Conservation (phyloP, 1,140 invertebrate species). For the Wiebesia pumilae region DNA sequence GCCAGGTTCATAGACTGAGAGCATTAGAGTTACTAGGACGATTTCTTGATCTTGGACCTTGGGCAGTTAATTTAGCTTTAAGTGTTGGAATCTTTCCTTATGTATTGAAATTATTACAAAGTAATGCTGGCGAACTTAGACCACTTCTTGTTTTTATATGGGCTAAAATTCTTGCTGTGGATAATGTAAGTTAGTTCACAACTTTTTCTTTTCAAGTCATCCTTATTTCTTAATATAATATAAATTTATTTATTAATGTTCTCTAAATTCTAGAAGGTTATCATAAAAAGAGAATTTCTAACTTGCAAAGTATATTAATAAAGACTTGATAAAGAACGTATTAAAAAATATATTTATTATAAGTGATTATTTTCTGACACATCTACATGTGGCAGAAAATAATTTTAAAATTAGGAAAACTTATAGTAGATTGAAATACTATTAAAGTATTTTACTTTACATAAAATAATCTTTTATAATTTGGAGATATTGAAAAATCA, state of each 20-base stretch:
- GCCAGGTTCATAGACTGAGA: conserved; percentile 95
- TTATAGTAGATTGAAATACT: too few species aligned
- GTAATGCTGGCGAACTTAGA: conserved; percentile 92
- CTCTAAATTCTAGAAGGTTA: background rate
- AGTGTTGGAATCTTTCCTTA: conserved; percentile 99
- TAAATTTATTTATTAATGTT: conserved; percentile 5
- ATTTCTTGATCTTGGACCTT: conserved; percentile 96
- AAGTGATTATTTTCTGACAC: too few species aligned
- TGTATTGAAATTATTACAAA: conserved; percentile 96
- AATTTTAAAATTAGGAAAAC: background rate
- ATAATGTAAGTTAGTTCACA: conserved; percentile 82
- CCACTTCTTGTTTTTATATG: conserved; percentile 98
- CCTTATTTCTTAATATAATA: background rate
- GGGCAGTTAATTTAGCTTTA: conserved; percentile 96
- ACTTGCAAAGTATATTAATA: too few species aligned
- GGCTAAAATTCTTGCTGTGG: conserved; percentile 98
- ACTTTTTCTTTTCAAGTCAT: conserved; percentile 12
- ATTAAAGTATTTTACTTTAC: too few species aligned
- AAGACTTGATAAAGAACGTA: too few species aligned
- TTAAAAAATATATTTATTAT: too few species aligned
- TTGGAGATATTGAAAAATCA: too few species aligned
- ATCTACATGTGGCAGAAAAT: background rate
- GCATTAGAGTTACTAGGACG: conserved; percentile 95
- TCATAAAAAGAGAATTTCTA: too few species aligned
- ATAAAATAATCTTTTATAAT: too few species aligned